Conservation (phyloP, 2,888 invertebrate species). For the Nipponacmea schrenckii region DNA sequence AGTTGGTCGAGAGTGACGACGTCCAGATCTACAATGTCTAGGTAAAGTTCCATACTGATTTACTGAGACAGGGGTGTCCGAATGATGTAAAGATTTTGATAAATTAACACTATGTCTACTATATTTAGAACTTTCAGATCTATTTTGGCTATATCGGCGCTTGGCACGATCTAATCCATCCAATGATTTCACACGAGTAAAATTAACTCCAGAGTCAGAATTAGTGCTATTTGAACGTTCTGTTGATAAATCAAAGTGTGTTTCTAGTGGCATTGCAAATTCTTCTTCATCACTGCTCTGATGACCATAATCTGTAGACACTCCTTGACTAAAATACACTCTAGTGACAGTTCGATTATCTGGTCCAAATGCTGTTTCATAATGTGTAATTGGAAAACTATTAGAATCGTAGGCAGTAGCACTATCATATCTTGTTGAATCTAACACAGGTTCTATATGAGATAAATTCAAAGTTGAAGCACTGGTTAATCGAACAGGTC, state of each 20-base stretch:
- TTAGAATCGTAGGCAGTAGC: slow-evolving; percentile 33
- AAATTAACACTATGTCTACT: background rate
- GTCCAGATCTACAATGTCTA: slow-evolving; percentile 1
- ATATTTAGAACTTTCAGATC: background rate
- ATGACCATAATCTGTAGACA: slow-evolving; percentile 52
- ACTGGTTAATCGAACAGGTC: slow-evolving; percentile 4
- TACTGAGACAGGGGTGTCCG: background rate
- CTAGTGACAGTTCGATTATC: slow-evolving; percentile 58
- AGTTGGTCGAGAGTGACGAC: background rate
- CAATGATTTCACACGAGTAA: slow-evolving; percentile 31
- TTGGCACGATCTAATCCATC: slow-evolving; percentile 10
- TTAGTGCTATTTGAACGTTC: background rate
- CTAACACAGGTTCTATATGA: slow-evolving; percentile 41
- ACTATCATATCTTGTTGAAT: slow-evolving; percentile 23
- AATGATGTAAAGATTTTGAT: background rate
- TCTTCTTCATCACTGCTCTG: slow-evolving; percentile 30
- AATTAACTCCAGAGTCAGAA: slow-evolving; percentile 28
- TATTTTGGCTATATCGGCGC: background rate
- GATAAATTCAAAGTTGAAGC: slow-evolving; percentile 26
- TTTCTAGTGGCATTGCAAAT: slow-evolving; percentile 44
- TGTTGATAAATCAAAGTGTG: slow-evolving; percentile 43
- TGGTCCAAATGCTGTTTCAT: slow-evolving; percentile 60
- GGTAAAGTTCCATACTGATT: slow-evolving; percentile 20
- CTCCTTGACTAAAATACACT: slow-evolving; percentile 53
- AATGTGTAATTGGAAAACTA: slow-evolving; percentile 46